Percentiles rank a stretch among this genome's conserved stretches.
Evolutionary conservation across 2,113 vertebrate genomes (phyloP).

Genomic region (Ptychochromis oligacanthus): DNA sequence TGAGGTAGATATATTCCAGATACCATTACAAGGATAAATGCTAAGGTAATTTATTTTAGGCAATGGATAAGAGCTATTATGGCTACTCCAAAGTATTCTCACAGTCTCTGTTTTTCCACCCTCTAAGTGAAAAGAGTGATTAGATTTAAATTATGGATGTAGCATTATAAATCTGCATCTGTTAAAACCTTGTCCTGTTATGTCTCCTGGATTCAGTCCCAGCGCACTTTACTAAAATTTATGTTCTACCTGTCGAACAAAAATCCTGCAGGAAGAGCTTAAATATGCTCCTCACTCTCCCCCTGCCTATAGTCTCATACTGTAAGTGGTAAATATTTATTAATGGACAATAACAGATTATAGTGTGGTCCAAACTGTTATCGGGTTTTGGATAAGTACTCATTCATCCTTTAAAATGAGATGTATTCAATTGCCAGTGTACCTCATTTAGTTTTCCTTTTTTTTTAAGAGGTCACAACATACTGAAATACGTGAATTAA

Average conservation of each 20-base stretch:
- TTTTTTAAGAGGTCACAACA: background rate
- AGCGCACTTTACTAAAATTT: slow-evolving; percentile 17
- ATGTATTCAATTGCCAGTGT: background rate
- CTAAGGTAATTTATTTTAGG: slow-evolving; percentile 3
- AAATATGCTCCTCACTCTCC: background rate
- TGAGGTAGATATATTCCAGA: background rate
- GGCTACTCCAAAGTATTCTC: slow-evolving; percentile 1
- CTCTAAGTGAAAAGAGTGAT: slow-evolving; percentile 44
- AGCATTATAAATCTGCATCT: slow-evolving; percentile 12
- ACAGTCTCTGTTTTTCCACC: slow-evolving; percentile 25
- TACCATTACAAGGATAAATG: slow-evolving; percentile 23
- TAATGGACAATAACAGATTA: slow-evolving; percentile 27
- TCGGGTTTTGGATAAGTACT: slow-evolving; percentile 3
- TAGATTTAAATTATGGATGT: slow-evolving; percentile 44
- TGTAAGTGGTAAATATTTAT: slow-evolving; percentile 19
- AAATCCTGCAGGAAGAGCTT: slow-evolving; percentile 25
- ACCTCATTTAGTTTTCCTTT: background rate
- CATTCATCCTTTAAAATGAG: slow-evolving; percentile 10
- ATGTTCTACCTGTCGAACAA: slow-evolving; percentile 30
- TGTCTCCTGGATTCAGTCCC: slow-evolving; percentile 18
- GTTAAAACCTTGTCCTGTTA: slow-evolving; percentile 35
- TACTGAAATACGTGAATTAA: background rate
- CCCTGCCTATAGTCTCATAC: background rate
- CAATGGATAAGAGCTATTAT: background rate
- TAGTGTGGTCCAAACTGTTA: background rate